phyloP scores from a whole-genome alignment of 2,888 invertebrate species.

The Neocrepidodera transversa region DNA sequence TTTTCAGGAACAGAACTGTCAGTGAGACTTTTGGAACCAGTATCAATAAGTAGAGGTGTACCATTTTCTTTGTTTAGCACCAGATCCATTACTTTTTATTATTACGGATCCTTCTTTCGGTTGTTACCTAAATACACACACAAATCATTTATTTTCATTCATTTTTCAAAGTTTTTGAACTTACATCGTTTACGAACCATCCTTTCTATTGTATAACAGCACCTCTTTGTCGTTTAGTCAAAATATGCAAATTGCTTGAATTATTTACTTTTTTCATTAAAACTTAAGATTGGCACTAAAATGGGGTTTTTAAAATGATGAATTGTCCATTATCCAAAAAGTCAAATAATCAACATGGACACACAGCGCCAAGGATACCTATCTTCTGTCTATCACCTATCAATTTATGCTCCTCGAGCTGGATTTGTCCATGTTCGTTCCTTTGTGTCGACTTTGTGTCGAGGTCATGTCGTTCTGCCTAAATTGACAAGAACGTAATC shows the following conservation, averaged over 20 bases:
- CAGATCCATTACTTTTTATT: conserved; percentile 50
- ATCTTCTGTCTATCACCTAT: background rate
- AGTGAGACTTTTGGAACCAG: conserved; percentile 49
- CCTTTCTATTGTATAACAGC: conserved; percentile 33
- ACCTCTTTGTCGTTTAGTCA: conserved; percentile 9
- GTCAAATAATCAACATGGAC: conserved; percentile 31
- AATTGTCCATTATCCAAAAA: conserved; percentile 16
- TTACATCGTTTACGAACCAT: conserved; percentile 51
- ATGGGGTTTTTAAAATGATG: conserved; percentile 4
- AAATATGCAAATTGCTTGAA: conserved; percentile 1
- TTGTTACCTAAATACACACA: conserved; percentile 42
- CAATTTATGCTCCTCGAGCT: background rate
- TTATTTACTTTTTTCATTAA: background rate
- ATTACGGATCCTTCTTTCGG: conserved; percentile 45
- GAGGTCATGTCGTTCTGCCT: background rate
- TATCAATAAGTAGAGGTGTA: conserved; percentile 51
- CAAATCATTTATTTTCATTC: conserved; percentile 23
- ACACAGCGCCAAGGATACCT: conserved; percentile 22
- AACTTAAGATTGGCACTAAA: background rate
- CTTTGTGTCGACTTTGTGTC: no score
- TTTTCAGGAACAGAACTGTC: conserved; percentile 10
- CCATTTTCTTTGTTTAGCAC: conserved; percentile 46
- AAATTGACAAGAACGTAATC: background rate
- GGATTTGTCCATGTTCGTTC: background rate
- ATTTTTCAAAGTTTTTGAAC: conserved; percentile 24